phyloP scores from a whole-genome alignment of 2,888 invertebrate species.

The Stenichneumon culpator region DNA sequence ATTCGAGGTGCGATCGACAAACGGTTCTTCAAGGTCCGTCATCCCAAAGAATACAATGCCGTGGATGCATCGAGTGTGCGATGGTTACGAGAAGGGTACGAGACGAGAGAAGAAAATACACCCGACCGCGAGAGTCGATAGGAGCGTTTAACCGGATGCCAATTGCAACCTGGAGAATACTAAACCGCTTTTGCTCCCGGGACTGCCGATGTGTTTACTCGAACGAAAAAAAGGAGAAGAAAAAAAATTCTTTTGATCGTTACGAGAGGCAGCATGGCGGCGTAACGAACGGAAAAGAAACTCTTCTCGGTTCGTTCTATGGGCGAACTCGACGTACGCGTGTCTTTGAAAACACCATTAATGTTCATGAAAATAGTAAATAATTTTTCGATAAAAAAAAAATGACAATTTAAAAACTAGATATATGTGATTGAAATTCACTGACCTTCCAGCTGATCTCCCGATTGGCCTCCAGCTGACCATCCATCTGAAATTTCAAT shows the following conservation, averaged over 20 bases:
- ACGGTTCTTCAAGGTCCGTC: constrained; percentile 63
- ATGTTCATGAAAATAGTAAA: no score
- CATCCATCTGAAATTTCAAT: background rate
- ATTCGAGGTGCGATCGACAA: constrained; percentile 47
- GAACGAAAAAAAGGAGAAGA: constrained; percentile 64
- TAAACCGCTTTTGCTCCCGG: constrained; percentile 75
- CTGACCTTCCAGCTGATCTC: background rate
- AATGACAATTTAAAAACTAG: no score
- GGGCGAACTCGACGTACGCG: background rate
- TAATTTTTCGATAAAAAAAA: no score
- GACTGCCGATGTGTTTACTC: constrained; percentile 77
- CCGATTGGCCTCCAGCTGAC: background rate
- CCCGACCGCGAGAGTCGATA: constrained; percentile 68
- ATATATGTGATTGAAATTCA: no score
- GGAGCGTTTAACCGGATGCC: constrained; percentile 83
- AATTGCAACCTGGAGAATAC: constrained; percentile 81
- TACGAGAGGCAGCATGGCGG: background rate
- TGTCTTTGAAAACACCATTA: background rate
- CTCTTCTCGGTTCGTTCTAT: background rate
- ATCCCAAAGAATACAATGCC: constrained; percentile 73
- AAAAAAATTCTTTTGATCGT: constrained; percentile 10
- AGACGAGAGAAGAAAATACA: constrained; percentile 49
- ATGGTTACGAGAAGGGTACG: constrained; percentile 48
- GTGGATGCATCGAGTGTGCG: constrained; percentile 66
- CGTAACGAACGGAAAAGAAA: background rate